These are phyloP conservation scores for Aporophyla nigra DNA, from an alignment of 2,888 invertebrate species.

Conservation along the genomic window DNA sequence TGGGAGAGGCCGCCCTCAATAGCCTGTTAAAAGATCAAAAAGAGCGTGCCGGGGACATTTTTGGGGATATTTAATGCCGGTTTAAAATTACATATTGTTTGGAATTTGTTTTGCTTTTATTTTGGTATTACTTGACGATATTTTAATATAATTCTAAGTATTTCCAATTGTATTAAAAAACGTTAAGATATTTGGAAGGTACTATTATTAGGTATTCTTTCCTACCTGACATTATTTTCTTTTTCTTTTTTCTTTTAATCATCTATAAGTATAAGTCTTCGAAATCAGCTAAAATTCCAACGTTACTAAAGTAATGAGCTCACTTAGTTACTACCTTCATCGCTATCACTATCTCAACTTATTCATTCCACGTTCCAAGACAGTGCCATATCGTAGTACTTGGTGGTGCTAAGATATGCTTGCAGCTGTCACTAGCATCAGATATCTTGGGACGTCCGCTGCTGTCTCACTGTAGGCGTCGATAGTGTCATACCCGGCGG, in stretches of 20 bases:
- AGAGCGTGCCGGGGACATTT: constrained; percentile 50
- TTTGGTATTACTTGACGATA: neutral
- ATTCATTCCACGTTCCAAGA: constrained; percentile 10
- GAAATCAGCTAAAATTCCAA: neutral
- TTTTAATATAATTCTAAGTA: neutral
- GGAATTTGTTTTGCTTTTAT: constrained; percentile 23
- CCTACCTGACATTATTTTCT: neutral
- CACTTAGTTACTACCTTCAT: neutral
- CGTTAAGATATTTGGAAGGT: neutral
- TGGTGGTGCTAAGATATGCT: neutral
- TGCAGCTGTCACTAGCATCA: constrained; percentile 45
- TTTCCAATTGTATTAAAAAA: neutral
- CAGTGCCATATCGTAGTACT: constrained; percentile 20
- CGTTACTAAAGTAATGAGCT: neutral
- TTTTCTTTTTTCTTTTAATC: neutral
- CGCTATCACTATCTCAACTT: neutral
- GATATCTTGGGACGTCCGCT: constrained; percentile 54
- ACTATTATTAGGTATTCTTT: neutral
- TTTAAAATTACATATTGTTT: constrained; percentile 38
- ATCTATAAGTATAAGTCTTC: neutral
- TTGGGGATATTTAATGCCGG: constrained; percentile 45
- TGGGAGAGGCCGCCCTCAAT: constrained; percentile 51
- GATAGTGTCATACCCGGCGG: constrained; percentile 26
- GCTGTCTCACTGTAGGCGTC: constrained; percentile 30
- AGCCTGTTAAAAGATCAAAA: constrained; percentile 66